phyloP scores from a whole-genome alignment of 30 jellyfish, hydroid and myxozoan genomes.

The Clytia hemisphaerica region DNA sequence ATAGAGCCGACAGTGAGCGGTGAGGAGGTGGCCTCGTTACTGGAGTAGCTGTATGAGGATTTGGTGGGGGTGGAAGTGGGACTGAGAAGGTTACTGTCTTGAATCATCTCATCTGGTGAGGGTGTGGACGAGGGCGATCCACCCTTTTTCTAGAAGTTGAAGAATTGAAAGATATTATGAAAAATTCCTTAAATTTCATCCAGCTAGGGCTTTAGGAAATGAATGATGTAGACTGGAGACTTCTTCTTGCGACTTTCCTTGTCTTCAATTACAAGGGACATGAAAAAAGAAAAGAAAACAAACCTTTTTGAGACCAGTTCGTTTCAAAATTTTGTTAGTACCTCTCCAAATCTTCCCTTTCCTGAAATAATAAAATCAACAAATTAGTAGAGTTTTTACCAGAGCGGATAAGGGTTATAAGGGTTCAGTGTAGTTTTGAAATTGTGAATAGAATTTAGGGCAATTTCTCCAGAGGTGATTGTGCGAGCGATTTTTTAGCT shows the following conservation, averaged over 20 bases:
- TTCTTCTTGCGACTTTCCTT: too few relatives aligned
- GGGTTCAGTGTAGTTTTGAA: too few relatives aligned
- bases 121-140: background rate
- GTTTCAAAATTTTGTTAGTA: conserved; percentile 81
- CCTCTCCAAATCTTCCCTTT: conserved; percentile 84
- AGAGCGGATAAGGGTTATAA: too few relatives aligned
- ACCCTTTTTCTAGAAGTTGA: background rate
- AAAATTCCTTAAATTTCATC: too few relatives aligned
- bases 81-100: background rate
- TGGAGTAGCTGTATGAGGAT: background rate
- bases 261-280: too few relatives aligned
- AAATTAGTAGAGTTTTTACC: background rate
- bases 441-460: too few relatives aligned
- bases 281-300: background rate
- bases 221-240: too few relatives aligned
- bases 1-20: conserved; percentile 59
- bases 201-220: background rate
- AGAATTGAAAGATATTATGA: too few relatives aligned
- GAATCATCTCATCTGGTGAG: conserved; percentile 8
- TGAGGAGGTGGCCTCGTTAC: background rate
- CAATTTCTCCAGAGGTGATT: too few relatives aligned
- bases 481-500: too few relatives aligned
- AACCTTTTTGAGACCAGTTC: conserved; percentile 87
- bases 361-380: conserved; percentile 31
- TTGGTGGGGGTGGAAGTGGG: conserved; percentile 11